Base-by-base conservation (phyloP, 2,888 invertebrate species). In the Altica lythri region DNA sequence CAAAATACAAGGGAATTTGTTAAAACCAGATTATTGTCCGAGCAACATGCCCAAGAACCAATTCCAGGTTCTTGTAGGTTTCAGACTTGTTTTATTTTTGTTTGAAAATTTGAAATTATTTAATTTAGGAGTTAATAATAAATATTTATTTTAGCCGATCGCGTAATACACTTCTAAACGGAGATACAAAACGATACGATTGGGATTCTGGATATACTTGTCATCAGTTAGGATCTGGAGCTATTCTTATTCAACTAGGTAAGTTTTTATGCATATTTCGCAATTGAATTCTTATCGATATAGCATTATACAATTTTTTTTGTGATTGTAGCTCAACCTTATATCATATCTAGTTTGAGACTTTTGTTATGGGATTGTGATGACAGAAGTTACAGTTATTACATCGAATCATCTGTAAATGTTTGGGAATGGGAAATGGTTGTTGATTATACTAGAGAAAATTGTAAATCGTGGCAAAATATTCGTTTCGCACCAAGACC, bases 181-280 rank as follows among this genome's bases (percentile, higher is more conserved):
- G 98, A 9, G 95, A 98, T 76, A 92, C 86, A 48, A 85, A 88
- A 69, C 89, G 92, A 78, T 99, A 98, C 77, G 96, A 98, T 80
- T 98, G 97, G 97, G 98, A 99, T 78, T 92, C 91, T 48, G 97
- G 97, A 59, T 98, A 97, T 78, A 97, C 96, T 2, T 97, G 96
- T 76, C 96, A 97, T 80, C 96, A 96, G 78, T 80, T 95, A 57
- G 94, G 95, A 65, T 90, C 92, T 63, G 97, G 98, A 53, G 88
- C 92, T 65, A 96, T 99, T 72, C 84, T 95, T 66, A 90, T 99
- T 57, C 95, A 98, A 78, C 83, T 99, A 62, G 93, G 89, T 67
- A 66, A 54, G 62, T 51, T 16, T 2, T 17, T 29, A 22, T 17
- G 8, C 10, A n/a, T 3, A 12, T 35, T n/a, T 45, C 18, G 18